These are phyloP conservation scores for Iguana delicatissima DNA, from an alignment of 2,797 vertebrate species.

Conservation along the genomic window DNA sequence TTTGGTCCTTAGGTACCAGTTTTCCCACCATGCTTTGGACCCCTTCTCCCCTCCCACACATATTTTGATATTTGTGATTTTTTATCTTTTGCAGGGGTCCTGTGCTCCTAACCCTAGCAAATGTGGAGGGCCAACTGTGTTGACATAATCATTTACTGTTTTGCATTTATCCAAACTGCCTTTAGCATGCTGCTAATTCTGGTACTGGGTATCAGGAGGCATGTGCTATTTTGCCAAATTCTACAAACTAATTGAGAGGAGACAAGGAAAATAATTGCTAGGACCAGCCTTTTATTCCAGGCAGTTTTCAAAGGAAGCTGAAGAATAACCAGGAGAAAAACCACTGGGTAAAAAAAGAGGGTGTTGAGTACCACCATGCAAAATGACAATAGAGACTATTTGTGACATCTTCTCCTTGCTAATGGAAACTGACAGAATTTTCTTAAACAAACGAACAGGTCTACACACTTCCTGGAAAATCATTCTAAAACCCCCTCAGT, in stretches of 20 bases:
- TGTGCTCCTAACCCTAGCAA: too few relatives aligned
- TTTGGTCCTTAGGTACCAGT: too few relatives aligned
- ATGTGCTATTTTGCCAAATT: not conserved
- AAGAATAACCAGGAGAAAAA: not conserved
- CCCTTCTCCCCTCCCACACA: too few relatives aligned
- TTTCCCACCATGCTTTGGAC: too few relatives aligned
- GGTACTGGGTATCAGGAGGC: not conserved
- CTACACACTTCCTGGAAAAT: slow-evolving; percentile 73
- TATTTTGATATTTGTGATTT: too few relatives aligned
- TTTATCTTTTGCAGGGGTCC: too few relatives aligned
- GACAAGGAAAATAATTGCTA: not conserved
- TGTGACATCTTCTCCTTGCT: slow-evolving; percentile 1
- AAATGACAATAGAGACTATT: not conserved
- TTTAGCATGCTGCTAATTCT: not conserved
- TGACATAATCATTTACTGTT: not conserved
- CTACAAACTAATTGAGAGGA: not conserved
- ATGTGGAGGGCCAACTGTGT: not conserved
- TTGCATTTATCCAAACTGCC: not conserved
- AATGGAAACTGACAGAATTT: slow-evolving; percentile 54
- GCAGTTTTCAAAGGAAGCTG: not conserved
- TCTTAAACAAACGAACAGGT: slow-evolving; percentile 39
- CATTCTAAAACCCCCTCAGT: slow-evolving; percentile 50
- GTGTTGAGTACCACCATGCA: not conserved
- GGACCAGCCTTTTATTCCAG: not conserved
- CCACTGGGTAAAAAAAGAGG: not conserved